Evolutionary conservation across 2,797 vertebrate species (phyloP).

Genomic region (Scyliorhinus canicula): DNA sequence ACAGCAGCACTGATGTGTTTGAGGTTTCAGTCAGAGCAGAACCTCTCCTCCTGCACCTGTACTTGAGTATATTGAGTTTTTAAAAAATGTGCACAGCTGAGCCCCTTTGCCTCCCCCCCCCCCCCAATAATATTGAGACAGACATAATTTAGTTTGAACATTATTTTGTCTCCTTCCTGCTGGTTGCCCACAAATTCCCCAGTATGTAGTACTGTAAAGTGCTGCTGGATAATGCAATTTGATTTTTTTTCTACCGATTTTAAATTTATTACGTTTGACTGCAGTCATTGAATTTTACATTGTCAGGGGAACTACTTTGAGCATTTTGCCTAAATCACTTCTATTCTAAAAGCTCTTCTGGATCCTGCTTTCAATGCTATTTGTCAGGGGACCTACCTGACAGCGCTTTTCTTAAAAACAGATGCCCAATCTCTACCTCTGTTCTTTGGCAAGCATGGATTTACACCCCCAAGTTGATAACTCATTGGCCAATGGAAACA

Average conservation of each 20-base stretch:
- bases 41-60: neutral
- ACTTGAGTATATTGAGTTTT: neutral
- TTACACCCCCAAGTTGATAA: neutral
- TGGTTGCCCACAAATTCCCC: neutral
- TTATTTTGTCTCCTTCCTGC: neutral
- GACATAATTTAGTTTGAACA: neutral
- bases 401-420: neutral
- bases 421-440: neutral
- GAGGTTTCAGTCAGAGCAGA: neutral
- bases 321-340: neutral
- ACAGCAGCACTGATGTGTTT: neutral
- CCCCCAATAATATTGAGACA: neutral
- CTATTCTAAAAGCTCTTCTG: neutral
- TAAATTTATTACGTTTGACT: neutral
- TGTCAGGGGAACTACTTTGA: neutral
- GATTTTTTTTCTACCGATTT: neutral
- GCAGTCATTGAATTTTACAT: neutral
- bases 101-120: neutral
- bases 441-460: neutral
- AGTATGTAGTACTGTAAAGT: neutral
- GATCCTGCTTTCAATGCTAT: neutral
- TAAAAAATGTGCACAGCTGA: neutral
- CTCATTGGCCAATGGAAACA: neutral
- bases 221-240: neutral
- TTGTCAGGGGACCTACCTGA: neutral